Evolutionary conservation across 1,140 invertebrate genomes (phyloP), one percentile per base, ranked within the genome.

Genomic region (Zaprionus africanus): DNA sequence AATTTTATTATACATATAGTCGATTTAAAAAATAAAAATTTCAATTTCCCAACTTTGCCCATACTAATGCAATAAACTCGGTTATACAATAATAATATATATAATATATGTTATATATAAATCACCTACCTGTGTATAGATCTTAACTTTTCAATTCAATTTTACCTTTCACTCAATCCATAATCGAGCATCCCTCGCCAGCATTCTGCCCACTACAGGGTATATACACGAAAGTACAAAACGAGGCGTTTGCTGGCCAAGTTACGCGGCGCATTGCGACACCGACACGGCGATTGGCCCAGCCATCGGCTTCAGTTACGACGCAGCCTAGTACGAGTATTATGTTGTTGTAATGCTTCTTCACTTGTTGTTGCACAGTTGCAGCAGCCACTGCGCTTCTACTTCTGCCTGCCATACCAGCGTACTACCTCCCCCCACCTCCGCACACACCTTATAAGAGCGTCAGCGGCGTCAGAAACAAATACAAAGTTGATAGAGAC

Each of bases 201-300:
- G 4, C 0, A 9, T 13, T 22, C 19, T 51, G 22, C 11, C 17
- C 13, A 77, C 17, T 2, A 67, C 36, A 63, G 70, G 61, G 64
- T 75, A 69, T 38, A 0, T 19, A 57, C 24, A 36, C 19, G 58
- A 54, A 57, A 43, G 31, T 54, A 65, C 74, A 72, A 57, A 71
- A 66, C 54, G 58, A 70, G 72, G 66, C 65, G 58, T 69, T 61
- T 38, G 71, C 65, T 36, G 36, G 26, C 49, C 22, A 73, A 77
- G 61, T 74, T 81, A 81, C 74, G 74, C 78, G 46, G 71, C 78
- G 81, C 78, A 84, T 81, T 84, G 82, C 81, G 65, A 80, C 72
- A 82, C 81, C 72, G 67, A 76, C 71, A 74, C 71, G 38, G 58
- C 57, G 58, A 60, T 68, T 68, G 71, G 71, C 64, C 71, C 71